Evolutionary conservation across 2,888 invertebrate genomes (phyloP).

Genomic region (Emmelina monodactyla): DNA sequence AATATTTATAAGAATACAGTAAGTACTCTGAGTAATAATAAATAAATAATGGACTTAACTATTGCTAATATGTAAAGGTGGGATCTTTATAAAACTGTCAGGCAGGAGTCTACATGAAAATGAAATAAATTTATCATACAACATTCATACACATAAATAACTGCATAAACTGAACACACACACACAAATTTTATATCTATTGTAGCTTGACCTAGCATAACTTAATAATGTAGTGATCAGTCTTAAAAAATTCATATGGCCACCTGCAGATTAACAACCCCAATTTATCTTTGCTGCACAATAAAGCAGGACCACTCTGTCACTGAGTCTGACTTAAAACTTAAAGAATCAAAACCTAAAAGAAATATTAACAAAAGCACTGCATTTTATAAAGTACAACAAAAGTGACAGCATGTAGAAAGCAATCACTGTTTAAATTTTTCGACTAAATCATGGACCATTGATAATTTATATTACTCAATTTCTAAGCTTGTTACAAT

Average conservation of each 20-base stretch:
- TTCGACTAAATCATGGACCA: conserved; percentile 31
- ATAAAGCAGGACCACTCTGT: conserved; percentile 60
- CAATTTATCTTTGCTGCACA: no score
- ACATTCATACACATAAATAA: conserved; percentile 41
- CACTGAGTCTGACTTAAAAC: conserved; percentile 55
- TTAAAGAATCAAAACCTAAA: conserved; percentile 44
- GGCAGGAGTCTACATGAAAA: conserved; percentile 17
- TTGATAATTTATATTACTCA: conserved; percentile 1
- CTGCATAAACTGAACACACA: conserved; percentile 35
- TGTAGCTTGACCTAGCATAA: conserved; percentile 56
- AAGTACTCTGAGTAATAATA: conserved; percentile 7
- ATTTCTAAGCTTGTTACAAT: conserved; percentile 5
- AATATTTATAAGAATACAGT: conserved; percentile 1
- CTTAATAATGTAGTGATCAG: conserved; percentile 64
- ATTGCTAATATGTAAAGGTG: conserved; percentile 17
- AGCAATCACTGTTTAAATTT: conserved; percentile 40
- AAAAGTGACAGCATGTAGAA: conserved; percentile 42
- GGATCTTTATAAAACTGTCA: conserved; percentile 33
- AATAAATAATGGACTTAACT: conserved; percentile 19
- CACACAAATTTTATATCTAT: conserved; percentile 31
- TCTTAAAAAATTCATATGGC: conserved; percentile 52
- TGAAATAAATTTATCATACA: conserved; percentile 23
- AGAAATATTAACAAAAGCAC: conserved; percentile 52
- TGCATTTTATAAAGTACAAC: conserved; percentile 40
- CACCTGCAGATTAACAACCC: conserved; percentile 27